A percentile compares a stretch with the other conserved stretches of the same genome.
Evolutionary conservation across 2,888 invertebrate species (phyloP).

Genomic region (Alcis repandata): DNA sequence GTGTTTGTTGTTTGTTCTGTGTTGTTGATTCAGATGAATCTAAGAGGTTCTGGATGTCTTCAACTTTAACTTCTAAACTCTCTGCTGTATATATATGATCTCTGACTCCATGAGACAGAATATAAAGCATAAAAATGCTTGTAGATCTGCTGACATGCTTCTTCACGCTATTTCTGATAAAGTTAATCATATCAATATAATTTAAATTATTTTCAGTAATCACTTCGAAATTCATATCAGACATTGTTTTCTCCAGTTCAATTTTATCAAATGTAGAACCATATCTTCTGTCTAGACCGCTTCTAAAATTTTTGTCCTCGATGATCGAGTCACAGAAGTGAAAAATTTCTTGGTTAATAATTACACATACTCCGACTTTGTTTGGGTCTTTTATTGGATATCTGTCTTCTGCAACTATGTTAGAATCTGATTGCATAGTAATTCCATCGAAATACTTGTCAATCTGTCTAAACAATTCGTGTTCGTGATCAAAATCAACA

Average conservation of each 20-base stretch:
- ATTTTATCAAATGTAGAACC: slow-evolving; percentile 71
- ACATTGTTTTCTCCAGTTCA: slow-evolving; percentile 68
- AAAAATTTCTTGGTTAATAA: slow-evolving; percentile 79
- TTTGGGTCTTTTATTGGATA: slow-evolving; percentile 71
- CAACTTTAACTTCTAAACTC: slow-evolving; percentile 74
- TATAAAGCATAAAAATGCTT: slow-evolving; percentile 78
- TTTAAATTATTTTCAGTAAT: slow-evolving; percentile 65
- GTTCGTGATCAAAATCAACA: slow-evolving; percentile 60
- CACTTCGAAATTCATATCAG: slow-evolving; percentile 70
- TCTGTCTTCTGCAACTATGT: slow-evolving; percentile 51
- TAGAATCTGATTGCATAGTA: slow-evolving; percentile 65
- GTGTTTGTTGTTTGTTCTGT: too few species aligned
- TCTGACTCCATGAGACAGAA: slow-evolving; percentile 78
- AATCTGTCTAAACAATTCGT: slow-evolving; percentile 58
- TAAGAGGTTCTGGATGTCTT: slow-evolving; percentile 72
- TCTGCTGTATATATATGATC: slow-evolving; percentile 79
- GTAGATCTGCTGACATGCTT: slow-evolving; percentile 64
- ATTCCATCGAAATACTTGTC: slow-evolving; percentile 57
- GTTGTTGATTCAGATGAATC: slow-evolving; percentile 74
- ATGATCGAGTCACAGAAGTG: slow-evolving; percentile 72
- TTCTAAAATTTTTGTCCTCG: slow-evolving; percentile 50
- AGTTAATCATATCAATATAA: slow-evolving; percentile 65
- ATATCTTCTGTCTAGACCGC: slow-evolving; percentile 59
- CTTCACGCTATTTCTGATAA: slow-evolving; percentile 65
- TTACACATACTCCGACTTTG: slow-evolving; percentile 73